Conservation (phyloP, 2,113 vertebrate species). For the Nycticebus coucang region DNA sequence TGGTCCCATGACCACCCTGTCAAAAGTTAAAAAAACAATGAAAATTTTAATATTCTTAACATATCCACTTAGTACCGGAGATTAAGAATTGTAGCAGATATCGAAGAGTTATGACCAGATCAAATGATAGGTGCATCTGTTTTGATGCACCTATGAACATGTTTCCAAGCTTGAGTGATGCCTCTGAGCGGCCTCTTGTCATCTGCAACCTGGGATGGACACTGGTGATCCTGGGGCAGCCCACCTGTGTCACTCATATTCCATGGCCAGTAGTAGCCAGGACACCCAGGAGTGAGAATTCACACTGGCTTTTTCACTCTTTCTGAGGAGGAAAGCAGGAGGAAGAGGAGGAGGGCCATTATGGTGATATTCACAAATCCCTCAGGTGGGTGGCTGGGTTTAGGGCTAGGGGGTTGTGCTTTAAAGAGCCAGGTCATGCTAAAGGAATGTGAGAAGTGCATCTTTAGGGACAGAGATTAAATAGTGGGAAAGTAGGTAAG, state of each 20-base stretch:
- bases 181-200: background rate
- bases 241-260: background rate
- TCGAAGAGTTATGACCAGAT: background rate
- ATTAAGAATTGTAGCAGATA: background rate
- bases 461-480: constrained; percentile 53
- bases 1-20: background rate
- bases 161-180: background rate
- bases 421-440: constrained; percentile 54
- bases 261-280: background rate
- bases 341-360: background rate
- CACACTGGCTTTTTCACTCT: background rate
- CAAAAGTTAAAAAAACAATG: background rate
- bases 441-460: constrained; percentile 63
- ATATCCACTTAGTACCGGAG: background rate
- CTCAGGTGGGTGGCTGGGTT: background rate
- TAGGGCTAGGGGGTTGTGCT: background rate
- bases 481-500: constrained; percentile 49
- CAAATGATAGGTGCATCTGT: too few relatives aligned
- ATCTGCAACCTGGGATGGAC: background rate
- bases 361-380: background rate
- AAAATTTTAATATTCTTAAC: background rate
- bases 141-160: background rate
- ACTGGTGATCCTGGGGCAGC: too few relatives aligned
- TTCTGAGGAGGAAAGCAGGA: background rate
- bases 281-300: background rate